A percentile compares a stretch with the other conserved stretches of the same genome.
Conservation (phyloP, 2,888 invertebrate genomes). For the Epinotia demarniana region DNA sequence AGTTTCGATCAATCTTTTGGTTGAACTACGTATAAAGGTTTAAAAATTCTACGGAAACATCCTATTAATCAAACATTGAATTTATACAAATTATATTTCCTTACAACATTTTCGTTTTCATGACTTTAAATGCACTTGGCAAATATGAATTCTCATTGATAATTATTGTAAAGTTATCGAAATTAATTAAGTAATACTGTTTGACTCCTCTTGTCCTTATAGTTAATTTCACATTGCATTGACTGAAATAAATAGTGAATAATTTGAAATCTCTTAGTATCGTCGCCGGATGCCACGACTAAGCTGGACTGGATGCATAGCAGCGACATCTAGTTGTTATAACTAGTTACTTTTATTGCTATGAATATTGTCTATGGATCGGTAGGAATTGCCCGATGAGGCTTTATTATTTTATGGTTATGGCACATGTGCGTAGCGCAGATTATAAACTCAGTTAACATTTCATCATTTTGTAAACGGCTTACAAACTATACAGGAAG, state of each 20-base stretch:
- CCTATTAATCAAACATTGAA: slow-evolving; percentile 56
- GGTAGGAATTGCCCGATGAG: slow-evolving; percentile 69
- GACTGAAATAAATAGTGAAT: slow-evolving; percentile 46
- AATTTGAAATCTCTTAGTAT: slow-evolving; percentile 6
- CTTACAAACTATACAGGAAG: slow-evolving; percentile 41
- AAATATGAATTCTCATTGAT: slow-evolving; percentile 60
- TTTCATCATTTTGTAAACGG: slow-evolving; percentile 39
- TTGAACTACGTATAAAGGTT: slow-evolving; percentile 64
- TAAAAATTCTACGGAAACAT: slow-evolving; percentile 61
- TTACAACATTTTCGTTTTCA: slow-evolving; percentile 49
- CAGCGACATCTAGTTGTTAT: slow-evolving; percentile 19
- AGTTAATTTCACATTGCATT: slow-evolving; percentile 47
- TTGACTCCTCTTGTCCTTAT: slow-evolving; percentile 70
- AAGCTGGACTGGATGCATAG: slow-evolving; percentile 1
- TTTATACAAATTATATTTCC: slow-evolving; percentile 51
- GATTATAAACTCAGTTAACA: slow-evolving; percentile 25
- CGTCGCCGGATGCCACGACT: slow-evolving; percentile 10
- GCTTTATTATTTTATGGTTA: slow-evolving; percentile 71
- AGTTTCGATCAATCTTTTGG: slow-evolving; percentile 75
- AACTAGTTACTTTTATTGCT: slow-evolving; percentile 18
- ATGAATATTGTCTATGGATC: slow-evolving; percentile 57
- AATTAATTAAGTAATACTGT: slow-evolving; percentile 83
- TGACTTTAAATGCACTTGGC: slow-evolving; percentile 64
- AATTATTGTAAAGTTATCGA: slow-evolving; percentile 71
- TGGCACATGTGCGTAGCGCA: slow-evolving; percentile 75